Base-by-base conservation (phyloP, 1,140 invertebrate species). In the Heterodera carotae region DNA sequence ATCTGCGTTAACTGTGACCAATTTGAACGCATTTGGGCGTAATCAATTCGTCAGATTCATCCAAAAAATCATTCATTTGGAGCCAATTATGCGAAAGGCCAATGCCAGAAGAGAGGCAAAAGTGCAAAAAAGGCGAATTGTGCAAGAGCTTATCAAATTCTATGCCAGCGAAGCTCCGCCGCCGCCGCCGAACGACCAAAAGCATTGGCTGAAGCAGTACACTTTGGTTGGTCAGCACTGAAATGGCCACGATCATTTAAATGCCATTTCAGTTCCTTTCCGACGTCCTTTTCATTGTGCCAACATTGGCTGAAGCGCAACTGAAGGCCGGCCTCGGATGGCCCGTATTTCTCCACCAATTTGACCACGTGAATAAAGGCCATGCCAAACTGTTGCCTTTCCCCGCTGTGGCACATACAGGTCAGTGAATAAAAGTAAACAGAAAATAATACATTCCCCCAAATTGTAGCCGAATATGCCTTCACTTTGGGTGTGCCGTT, bases 261-360 rank as follows among this genome's bases (percentile, higher is more conserved):
- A 15, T 71, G 29, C 33, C 22, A 22, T 77, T 78, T 67, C n/a
- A 83, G 82, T 56, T 81, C 15, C 66, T 79, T 18, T 77, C 78
- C n/a, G 80, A 81, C 75, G 48, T 84, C 5, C 76, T 31, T 18
- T 83, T 81, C 59, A 84, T 83, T 66, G 36, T 81, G 29, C 80
- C 80, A 25, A 48, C 81, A 25, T 80, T 79, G 68, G 70, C 64
- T 34, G 77, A 79, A 56, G 43, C 77, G 25, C 77, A 36, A 12
- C 31, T 56, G 34, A 84, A 81, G n/a, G 82, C 78, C 15, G 25
- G 2, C 15, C 39, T 67, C 31, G 83, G 76, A 15, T 80, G 82
- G 67, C 78, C 80, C n/a, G 79, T 81, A 12, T 81, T 81, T 60
- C 18, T 84, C 5, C 83, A 67, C 56, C 82, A 84, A 59, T 83